Conservation (phyloP, 2,888 invertebrate species). For the Leistus spinibarbis region DNA sequence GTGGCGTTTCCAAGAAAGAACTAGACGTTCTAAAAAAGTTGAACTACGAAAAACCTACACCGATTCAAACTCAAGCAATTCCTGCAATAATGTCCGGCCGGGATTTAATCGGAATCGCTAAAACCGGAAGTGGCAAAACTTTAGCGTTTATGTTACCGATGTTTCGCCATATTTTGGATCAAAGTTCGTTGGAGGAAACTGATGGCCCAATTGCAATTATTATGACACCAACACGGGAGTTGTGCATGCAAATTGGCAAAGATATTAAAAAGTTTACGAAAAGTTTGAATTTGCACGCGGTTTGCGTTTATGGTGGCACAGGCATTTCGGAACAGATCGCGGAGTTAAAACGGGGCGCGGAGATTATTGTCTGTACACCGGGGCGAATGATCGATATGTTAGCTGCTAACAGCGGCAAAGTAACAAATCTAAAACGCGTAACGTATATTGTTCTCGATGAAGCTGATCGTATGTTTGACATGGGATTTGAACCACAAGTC, state of each 20-base stretch:
- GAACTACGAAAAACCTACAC: slow-evolving; percentile 95
- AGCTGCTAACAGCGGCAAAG: slow-evolving; percentile 96
- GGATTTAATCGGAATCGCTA: slow-evolving; percentile 98
- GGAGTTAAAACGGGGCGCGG: slow-evolving; percentile 93
- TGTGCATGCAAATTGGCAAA: slow-evolving; percentile 98
- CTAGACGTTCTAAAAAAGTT: slow-evolving; percentile 89
- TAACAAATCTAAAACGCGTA: slow-evolving; percentile 95
- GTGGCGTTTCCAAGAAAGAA: slow-evolving; percentile 95
- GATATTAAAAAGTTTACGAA: slow-evolving; percentile 96
- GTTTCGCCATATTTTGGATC: slow-evolving; percentile 96
- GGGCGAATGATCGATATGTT: slow-evolving; percentile 99
- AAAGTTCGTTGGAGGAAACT: slow-evolving; percentile 89
- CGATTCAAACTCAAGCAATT: slow-evolving; percentile 98
- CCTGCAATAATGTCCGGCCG: slow-evolving; percentile 96
- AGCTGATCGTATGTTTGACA: slow-evolving; percentile 99
- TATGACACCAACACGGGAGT: slow-evolving; percentile 97
- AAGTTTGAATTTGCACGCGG: slow-evolving; percentile 81
- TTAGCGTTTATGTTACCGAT: slow-evolving; percentile 96
- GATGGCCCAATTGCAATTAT: slow-evolving; percentile 97
- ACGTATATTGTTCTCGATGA: slow-evolving; percentile 98
- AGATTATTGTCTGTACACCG: slow-evolving; percentile 98
- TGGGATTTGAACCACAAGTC: slow-evolving; percentile 99
- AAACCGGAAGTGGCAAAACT: slow-evolving; percentile 99
- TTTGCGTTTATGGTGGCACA: slow-evolving; percentile 98
- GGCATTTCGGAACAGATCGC: slow-evolving; percentile 94